These are phyloP conservation scores for Anarrhichthys ocellatus DNA, from an alignment of 2,113 vertebrate species.

Conservation along the genomic window DNA sequence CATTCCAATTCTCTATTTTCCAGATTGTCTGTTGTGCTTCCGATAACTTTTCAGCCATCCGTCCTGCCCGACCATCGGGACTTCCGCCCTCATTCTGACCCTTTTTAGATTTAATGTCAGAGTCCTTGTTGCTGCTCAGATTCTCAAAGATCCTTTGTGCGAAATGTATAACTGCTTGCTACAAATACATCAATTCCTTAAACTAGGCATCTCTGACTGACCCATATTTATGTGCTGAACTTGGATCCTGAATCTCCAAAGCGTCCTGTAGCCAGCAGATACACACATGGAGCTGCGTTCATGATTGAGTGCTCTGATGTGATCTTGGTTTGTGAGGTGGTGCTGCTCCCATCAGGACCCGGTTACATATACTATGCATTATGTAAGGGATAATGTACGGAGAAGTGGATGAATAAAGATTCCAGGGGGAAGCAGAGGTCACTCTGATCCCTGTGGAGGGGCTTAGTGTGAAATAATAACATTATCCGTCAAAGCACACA, in stretches of 20 bases:
- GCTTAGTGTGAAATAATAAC: conserved; percentile 46
- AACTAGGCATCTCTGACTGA: not conserved
- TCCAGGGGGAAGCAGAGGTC: conserved; percentile 13
- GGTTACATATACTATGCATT: conserved; percentile 15
- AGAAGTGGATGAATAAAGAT: conserved; percentile 13
- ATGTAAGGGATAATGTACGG: conserved; percentile 49
- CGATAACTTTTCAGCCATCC: not conserved
- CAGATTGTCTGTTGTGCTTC: no score
- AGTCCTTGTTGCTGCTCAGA: not conserved
- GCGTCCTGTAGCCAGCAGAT: not conserved
- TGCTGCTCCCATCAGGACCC: not conserved
- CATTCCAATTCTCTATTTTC: no score
- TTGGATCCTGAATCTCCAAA: not conserved
- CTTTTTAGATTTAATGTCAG: no score
- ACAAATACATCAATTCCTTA: no score
- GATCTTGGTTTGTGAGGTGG: not conserved
- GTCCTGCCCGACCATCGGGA: no score
- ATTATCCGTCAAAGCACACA: conserved; percentile 27
- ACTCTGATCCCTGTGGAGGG: conserved; percentile 37
- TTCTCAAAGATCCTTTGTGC: not conserved
- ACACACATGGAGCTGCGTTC: no score
- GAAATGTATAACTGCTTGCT: not conserved
- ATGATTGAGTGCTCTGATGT: not conserved
- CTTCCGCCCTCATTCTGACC: no score
- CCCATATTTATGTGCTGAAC: not conserved